A percentile compares a stretch with the other conserved stretches of the same genome.
Conservation (phyloP, 2,797 vertebrate genomes). For the Spheniscus humboldti region DNA sequence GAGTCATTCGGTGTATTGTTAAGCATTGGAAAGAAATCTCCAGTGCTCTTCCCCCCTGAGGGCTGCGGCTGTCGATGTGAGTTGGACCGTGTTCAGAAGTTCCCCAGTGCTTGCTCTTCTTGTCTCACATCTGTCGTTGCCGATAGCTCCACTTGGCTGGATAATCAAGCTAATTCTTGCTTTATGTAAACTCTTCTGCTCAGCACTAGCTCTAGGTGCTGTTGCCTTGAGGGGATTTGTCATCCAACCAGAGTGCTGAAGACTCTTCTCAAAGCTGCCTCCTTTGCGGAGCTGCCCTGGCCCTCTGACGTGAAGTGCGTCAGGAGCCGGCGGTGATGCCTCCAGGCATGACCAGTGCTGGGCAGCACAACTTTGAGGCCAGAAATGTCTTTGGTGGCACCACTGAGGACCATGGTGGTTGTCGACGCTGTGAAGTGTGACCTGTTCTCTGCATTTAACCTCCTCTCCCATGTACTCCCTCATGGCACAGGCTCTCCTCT, state of each 20-base stretch:
- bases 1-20: background rate
- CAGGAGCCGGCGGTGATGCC: rapidly evolving
- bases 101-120: background rate
- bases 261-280: background rate
- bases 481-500: background rate
- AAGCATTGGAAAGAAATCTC: background rate
- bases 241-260: background rate
- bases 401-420: rapidly evolving
- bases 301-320: too few relatives aligned
- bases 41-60: background rate
- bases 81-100: background rate
- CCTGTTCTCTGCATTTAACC: background rate
- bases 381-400: background rate
- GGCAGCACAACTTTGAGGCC: background rate
- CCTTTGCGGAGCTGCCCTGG: background rate
- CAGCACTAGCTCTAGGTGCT: background rate
- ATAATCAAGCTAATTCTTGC: background rate
- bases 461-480: background rate
- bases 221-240: background rate
- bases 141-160: background rate
- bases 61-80: background rate
- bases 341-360: background rate
- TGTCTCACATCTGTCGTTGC: background rate
- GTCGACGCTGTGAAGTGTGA: background rate
- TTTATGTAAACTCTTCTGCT: background rate